Percentiles rank a stretch among this genome's conserved stretches.
Evolutionary conservation across 2,888 invertebrate species (phyloP).

Genomic region (Caenorhabditis sp.): DNA sequence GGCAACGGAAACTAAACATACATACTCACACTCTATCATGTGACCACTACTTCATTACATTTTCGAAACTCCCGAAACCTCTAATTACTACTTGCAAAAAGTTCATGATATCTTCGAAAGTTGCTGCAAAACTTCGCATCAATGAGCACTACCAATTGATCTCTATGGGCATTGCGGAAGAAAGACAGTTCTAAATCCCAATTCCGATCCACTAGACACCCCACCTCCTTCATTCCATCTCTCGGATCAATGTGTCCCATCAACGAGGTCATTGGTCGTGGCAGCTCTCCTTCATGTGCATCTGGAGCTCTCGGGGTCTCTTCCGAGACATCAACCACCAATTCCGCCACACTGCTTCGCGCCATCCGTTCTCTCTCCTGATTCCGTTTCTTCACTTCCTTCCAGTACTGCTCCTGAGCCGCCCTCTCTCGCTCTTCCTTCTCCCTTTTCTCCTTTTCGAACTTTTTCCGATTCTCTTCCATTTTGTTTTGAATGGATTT

Average conservation of each 20-base stretch:
- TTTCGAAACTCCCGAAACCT: no score
- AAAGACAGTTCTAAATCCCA: no score
- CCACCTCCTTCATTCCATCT: not conserved
- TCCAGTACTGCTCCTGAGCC: not conserved
- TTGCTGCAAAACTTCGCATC: not conserved
- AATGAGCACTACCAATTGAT: not conserved
- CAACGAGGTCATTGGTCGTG: not conserved
- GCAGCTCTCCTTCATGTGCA: not conserved
- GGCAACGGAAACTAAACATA: no score
- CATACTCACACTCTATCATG: no score
- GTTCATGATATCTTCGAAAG: not conserved
- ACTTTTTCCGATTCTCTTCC: not conserved
- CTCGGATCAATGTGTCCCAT: not conserved
- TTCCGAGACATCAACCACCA: not conserved
- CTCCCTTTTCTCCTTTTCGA: not conserved
- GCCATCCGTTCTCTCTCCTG: not conserved
- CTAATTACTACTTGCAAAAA: not conserved
- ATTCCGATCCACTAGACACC: no score
- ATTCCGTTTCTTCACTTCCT: not conserved
- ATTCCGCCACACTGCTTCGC: not conserved
- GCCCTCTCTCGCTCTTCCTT: not conserved
- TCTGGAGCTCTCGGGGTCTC: not conserved
- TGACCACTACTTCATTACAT: no score
- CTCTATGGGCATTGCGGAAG: no score
- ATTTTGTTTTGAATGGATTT: not conserved